Evolutionary conservation across 2,113 vertebrate species (phyloP).

Genomic region (Procavia capensis): DNA sequence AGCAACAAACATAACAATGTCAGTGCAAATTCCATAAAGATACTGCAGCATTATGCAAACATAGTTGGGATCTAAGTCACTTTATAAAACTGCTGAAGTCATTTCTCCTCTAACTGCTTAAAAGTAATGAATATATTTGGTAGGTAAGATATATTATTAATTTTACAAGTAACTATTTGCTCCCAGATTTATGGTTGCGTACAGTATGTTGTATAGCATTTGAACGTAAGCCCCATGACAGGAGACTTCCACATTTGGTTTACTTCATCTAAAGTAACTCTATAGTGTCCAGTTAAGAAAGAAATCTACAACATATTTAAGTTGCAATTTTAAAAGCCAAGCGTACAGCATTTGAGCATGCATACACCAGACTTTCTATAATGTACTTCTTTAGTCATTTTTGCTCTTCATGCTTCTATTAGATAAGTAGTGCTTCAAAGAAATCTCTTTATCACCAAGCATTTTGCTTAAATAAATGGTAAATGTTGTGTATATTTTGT

Average conservation of each 20-base stretch:
- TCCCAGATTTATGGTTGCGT: background rate
- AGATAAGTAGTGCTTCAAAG: background rate
- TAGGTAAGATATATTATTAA: constrained; percentile 48
- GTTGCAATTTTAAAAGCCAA: constrained; percentile 17
- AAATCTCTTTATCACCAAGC: background rate
- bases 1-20: background rate
- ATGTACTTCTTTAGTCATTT: background rate
- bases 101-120: background rate
- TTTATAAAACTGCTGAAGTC: background rate
- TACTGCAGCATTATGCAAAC: background rate
- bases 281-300: background rate
- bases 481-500: background rate
- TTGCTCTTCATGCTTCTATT: background rate
- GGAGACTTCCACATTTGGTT: background rate
- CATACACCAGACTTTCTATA: background rate
- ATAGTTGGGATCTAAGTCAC: background rate
- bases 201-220: constrained; percentile 2
- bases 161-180: constrained; percentile 50
- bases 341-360: background rate
- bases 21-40: background rate
- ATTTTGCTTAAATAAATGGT: constrained; percentile 4
- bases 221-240: background rate
- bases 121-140: background rate
- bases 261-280: background rate
- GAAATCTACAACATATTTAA: background rate